phyloP scores from a whole-genome alignment of 2,113 vertebrate genomes.

The Gulo gulo region DNA sequence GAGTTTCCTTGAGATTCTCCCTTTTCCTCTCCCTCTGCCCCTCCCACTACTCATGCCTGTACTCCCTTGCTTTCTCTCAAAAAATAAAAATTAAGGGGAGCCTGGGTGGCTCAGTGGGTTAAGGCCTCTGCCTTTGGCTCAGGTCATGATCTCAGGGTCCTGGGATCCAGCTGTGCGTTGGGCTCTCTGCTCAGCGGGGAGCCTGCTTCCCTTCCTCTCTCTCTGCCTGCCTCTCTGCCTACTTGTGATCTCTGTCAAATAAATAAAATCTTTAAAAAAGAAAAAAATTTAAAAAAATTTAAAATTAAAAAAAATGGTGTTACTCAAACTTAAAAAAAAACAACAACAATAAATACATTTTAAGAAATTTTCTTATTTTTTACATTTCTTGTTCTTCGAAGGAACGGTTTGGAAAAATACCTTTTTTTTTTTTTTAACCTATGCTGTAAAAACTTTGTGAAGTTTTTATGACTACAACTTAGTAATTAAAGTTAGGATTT shows the following conservation, averaged over 20 bases:
- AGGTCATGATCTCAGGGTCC: too few relatives aligned
- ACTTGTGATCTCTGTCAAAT: too few relatives aligned
- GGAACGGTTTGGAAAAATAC: not conserved
- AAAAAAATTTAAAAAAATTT: not conserved
- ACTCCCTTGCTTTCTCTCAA: not conserved
- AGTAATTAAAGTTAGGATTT: not conserved
- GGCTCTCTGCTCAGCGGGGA: too few relatives aligned
- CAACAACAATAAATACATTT: not conserved
- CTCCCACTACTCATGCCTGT: not conserved
- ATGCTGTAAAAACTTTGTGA: not conserved
- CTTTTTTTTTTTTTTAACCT: not conserved
- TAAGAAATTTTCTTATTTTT: not conserved
- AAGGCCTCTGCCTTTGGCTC: too few relatives aligned
- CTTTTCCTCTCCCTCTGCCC: not conserved
- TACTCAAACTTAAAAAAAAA: not conserved
- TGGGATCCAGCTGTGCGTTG: too few relatives aligned
- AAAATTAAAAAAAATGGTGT: not conserved
- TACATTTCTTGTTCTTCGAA: constrained; percentile 25
- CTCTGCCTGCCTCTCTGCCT: too few relatives aligned
- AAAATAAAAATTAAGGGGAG: not conserved
- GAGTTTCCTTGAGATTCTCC: not conserved
- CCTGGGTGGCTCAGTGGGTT: too few relatives aligned
- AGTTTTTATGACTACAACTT: not conserved
- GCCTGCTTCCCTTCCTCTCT: too few relatives aligned
- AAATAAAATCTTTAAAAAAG: too few relatives aligned